Conservation (phyloP, 2,888 invertebrate species). For the Lepidochitona cinerea region DNA sequence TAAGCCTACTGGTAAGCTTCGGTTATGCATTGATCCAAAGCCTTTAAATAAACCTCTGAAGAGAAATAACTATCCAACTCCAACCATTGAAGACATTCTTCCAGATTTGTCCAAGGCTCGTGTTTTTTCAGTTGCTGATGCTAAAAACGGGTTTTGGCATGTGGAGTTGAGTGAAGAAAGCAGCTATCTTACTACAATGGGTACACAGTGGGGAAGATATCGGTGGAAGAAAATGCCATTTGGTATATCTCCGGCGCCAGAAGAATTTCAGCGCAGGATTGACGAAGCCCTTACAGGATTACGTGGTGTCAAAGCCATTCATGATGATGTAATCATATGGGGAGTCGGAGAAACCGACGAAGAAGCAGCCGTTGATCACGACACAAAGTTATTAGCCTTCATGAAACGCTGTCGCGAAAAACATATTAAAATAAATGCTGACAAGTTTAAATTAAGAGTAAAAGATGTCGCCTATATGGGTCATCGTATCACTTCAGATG, state of each 20-base stretch:
- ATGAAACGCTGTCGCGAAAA: slow-evolving; percentile 20
- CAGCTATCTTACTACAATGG: slow-evolving; percentile 32
- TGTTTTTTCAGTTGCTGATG: slow-evolving; percentile 16
- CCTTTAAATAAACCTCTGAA: slow-evolving; percentile 25
- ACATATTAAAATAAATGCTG: slow-evolving; percentile 20
- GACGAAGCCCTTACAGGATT: slow-evolving; percentile 14
- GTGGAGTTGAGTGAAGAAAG: slow-evolving; percentile 21
- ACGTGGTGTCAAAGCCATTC: slow-evolving; percentile 19
- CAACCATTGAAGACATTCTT: slow-evolving; percentile 13
- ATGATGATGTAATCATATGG: slow-evolving; percentile 27
- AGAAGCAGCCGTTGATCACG: slow-evolving; percentile 23
- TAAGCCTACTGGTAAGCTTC: slow-evolving; percentile 15
- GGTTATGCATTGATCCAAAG: slow-evolving; percentile 31
- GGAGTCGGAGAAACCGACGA: slow-evolving; percentile 17
- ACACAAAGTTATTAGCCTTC: slow-evolving; percentile 14
- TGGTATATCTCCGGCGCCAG: slow-evolving; percentile 33
- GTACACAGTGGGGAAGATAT: slow-evolving; percentile 36
- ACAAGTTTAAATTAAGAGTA: slow-evolving; percentile 20
- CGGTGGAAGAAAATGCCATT: slow-evolving; percentile 36
- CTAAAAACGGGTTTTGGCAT: slow-evolving; percentile 28
- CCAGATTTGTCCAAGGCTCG: slow-evolving; percentile 11
- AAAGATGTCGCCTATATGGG: slow-evolving; percentile 25
- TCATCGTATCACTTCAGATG: slow-evolving; percentile 19
- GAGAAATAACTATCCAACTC: slow-evolving; percentile 19
- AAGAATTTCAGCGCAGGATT: slow-evolving; percentile 31